Evolutionary conservation across 2,797 vertebrate species (phyloP).

Genomic region (Sebastes baramenuke): DNA sequence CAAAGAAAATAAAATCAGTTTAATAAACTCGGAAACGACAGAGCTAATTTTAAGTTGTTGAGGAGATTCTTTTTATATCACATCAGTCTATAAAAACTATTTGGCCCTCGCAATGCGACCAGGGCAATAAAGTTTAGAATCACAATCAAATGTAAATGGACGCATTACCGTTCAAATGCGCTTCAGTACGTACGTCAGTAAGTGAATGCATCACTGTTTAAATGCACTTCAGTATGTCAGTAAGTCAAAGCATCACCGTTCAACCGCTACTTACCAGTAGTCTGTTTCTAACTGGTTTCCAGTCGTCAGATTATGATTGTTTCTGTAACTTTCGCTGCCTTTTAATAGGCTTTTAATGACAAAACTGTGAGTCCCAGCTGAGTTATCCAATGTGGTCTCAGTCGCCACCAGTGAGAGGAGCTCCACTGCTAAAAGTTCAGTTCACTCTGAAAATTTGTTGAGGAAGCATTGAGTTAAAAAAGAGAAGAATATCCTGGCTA

Average conservation of each 20-base stretch:
- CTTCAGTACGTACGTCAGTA: neutral
- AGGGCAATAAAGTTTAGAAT: rapidly evolving
- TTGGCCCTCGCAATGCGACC: neutral
- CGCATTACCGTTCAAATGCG: neutral
- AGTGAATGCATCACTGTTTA: neutral
- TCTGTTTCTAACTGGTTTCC: neutral
- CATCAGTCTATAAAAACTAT: neutral
- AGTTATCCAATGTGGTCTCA: too few relatives aligned
- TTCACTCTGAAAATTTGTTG: too few relatives aligned
- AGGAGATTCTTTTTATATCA: neutral
- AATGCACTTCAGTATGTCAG: neutral
- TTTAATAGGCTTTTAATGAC: too few relatives aligned
- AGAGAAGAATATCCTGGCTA: neutral
- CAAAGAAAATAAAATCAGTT: neutral
- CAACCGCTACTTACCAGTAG: too few relatives aligned
- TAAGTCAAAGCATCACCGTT: neutral
- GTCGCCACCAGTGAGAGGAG: too few relatives aligned
- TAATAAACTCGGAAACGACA: neutral
- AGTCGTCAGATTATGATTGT: neutral
- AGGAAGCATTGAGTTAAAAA: too few relatives aligned
- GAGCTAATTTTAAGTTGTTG: neutral
- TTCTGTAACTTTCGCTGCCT: neutral
- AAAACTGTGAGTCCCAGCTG: too few relatives aligned
- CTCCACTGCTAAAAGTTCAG: too few relatives aligned
- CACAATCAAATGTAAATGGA: neutral